Evolutionary conservation across 2,888 invertebrate species (phyloP), one percentile per base, ranked within the genome.

Genomic region (Ophion slaviceki): DNA sequence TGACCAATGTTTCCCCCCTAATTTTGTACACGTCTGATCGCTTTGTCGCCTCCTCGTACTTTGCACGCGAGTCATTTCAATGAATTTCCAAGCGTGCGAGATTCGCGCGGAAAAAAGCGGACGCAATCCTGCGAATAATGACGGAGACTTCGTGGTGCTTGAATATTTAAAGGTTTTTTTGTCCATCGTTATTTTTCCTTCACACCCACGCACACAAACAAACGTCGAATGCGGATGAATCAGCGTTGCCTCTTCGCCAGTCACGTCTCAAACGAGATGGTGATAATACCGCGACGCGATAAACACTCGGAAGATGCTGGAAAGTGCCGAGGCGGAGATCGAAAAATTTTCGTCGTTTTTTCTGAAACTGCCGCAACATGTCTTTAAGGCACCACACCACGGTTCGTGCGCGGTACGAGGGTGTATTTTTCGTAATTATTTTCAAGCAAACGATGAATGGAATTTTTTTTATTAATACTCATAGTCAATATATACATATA

Each of bases 261-360:
- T 81, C 72, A 74, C 72, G 78, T 47, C 45, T 66, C 40, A 11
- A 85, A 79, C 75, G 70, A 66, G 47, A 79, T 5, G 53, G 5
- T 17, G 53, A 53, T 74, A 78, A 85, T 81, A 47, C 47, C n/a
- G 24, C 57, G 45, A 57, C 24, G 62, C 53, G 36, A 77, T 68
- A 72, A 78, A 74, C 68, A 45, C 57, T 67, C 62, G 62, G 59
- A 53, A 17, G 77, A 76, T 8, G 53, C 36, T 24, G 40, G 24
- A 8, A 24, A 11, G 79, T 79, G 66, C 79, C 85, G 61, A 85
- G 81, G 82, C 61, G 17, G 28, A 76, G 80, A 78, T 72, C 82
- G 66, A 40, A 24, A 47, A 47, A 57, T 20, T 59, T 64, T 76
- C 53, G 20, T 82, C 62, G 80, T 53, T 85, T 17, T 14, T 66